Conservation (phyloP, 92 coral and sea anemone genomes). For the Heteractis magnifica region DNA sequence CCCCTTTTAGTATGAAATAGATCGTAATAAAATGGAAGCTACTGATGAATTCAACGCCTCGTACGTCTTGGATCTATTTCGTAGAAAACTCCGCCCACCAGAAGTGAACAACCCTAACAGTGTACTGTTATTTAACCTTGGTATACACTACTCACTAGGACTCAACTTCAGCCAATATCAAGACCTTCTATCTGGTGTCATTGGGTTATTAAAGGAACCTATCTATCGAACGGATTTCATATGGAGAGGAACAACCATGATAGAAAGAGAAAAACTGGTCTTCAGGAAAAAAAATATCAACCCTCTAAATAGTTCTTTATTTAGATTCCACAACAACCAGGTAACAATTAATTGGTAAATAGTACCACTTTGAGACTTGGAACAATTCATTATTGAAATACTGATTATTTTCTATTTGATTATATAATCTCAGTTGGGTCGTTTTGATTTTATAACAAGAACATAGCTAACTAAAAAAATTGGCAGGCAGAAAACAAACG, state of each 20-base stretch:
- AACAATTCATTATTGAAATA: no score
- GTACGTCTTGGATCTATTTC: constrained; percentile 34
- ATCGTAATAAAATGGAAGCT: background rate
- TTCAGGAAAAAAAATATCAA: background rate
- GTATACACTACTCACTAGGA: constrained; percentile 49
- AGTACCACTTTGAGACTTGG: no score
- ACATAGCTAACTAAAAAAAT: no score
- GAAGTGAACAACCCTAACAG: constrained; percentile 29
- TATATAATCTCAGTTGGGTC: no score
- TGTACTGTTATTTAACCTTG: constrained; percentile 54
- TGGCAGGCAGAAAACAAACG: no score
- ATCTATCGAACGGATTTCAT: constrained; percentile 4
- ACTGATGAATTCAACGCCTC: constrained; percentile 36
- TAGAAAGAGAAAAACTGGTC: constrained; percentile 19
- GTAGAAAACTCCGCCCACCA: constrained; percentile 33
- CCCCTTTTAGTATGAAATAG: background rate
- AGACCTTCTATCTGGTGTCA: background rate
- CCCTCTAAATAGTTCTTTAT: background rate
- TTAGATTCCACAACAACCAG: constrained; percentile 30
- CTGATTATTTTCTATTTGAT: no score
- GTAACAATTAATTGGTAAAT: background rate
- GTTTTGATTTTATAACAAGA: no score
- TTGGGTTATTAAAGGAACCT: constrained; percentile 6
- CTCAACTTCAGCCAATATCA: constrained; percentile 31
- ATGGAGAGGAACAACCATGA: constrained; percentile 31